phyloP scores from a whole-genome alignment of 2,888 invertebrate species.

The Apoda limacodes region DNA sequence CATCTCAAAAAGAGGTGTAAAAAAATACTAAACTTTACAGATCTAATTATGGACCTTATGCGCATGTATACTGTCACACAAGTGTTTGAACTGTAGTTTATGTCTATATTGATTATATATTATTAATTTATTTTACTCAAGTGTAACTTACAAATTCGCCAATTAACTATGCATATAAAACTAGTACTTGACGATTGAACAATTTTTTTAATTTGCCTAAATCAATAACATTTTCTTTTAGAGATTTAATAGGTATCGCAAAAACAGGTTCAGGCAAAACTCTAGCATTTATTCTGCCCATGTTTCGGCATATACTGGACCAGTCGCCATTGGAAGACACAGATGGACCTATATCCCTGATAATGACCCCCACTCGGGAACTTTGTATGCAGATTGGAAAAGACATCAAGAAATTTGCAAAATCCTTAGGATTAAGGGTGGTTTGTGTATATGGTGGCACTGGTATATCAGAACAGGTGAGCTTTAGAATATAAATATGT shows the following conservation, averaged over 20 bases:
- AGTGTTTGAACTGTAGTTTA: too few relatives aligned
- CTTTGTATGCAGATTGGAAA: conserved; percentile 98
- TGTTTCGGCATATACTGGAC: conserved; percentile 96
- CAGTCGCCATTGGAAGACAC: conserved; percentile 94
- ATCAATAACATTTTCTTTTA: conserved; percentile 23
- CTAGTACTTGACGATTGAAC: too few relatives aligned
- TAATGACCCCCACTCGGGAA: conserved; percentile 98
- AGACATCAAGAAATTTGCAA: conserved; percentile 96
- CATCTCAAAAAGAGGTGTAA: too few relatives aligned
- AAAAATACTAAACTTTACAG: too few relatives aligned
- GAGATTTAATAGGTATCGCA: conserved; percentile 97
- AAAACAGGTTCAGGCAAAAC: conserved; percentile 99
- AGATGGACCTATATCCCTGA: conserved; percentile 96
- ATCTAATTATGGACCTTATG: too few relatives aligned
- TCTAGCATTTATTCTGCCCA: conserved; percentile 95
- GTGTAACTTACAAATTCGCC: too few relatives aligned
- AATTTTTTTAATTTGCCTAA: too few relatives aligned
- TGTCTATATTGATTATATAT: too few relatives aligned
- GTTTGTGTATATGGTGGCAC: conserved; percentile 99
- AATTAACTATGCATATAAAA: too few relatives aligned
- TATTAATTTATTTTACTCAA: too few relatives aligned
- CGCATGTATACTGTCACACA: too few relatives aligned
- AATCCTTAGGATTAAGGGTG: conserved; percentile 84
- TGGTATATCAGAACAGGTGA: conserved; percentile 89
- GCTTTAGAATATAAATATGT: too few relatives aligned